phyloP scores from a whole-genome alignment of 30 jellyfish, hydroid and myxozoan genomes.

The Cassiopea xamachana region DNA sequence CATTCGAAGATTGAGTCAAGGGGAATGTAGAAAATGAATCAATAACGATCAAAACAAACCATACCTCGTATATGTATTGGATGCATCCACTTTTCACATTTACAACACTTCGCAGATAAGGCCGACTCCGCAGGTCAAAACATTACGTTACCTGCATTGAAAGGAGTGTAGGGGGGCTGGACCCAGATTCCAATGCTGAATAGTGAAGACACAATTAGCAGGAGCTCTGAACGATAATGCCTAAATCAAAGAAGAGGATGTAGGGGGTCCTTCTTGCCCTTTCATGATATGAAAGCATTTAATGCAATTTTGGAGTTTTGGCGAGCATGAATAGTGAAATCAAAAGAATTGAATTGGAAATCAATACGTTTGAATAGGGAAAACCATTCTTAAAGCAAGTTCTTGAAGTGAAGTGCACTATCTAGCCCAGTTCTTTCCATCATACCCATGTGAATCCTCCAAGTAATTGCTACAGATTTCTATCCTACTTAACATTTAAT shows the following conservation, averaged over 20 bases:
- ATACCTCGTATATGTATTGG: neutral
- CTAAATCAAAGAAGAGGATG: neutral
- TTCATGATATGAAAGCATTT: no score
- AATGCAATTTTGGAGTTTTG: no score
- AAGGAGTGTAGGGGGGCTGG: constrained; percentile 26
- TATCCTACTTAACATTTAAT: no score
- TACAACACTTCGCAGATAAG: neutral
- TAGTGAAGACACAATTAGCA: neutral
- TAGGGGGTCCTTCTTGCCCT: no score
- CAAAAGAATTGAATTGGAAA: no score
- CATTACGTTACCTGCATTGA: neutral
- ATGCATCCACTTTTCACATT: neutral
- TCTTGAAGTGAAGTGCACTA: no score
- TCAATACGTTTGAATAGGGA: no score
- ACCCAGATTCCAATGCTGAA: constrained; percentile 6
- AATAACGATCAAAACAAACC: neutral
- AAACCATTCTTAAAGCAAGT: no score
- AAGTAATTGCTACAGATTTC: no score
- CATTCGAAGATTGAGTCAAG: neutral
- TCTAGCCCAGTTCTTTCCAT: no score
- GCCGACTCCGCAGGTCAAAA: neutral
- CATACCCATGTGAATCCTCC: no score
- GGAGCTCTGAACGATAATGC: neutral
- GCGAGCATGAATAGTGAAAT: no score
- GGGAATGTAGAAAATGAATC: neutral